These are phyloP conservation scores for Pseudopipra pipra DNA, from an alignment of 2,113 vertebrate species.

Conservation along the genomic window DNA sequence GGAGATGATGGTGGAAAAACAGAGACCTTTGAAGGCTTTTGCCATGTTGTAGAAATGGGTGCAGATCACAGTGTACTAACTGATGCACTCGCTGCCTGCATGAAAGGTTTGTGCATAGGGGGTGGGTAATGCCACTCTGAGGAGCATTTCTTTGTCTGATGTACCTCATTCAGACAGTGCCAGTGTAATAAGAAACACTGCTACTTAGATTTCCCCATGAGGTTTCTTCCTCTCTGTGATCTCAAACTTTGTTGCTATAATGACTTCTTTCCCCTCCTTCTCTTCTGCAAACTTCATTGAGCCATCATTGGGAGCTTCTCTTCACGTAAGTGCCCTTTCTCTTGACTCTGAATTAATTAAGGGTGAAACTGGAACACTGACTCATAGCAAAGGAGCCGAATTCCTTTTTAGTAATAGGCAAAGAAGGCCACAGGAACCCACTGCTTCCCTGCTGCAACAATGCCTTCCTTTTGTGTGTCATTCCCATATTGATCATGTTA, in stretches of 20 bases:
- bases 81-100: neutral
- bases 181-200: neutral
- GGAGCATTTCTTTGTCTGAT: accelerated
- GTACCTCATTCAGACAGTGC: neutral
- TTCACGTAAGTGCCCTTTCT: neutral
- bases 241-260: neutral
- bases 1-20: neutral
- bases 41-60: neutral
- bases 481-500: neutral
- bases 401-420: conserved; percentile 25
- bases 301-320: neutral
- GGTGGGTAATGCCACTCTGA: neutral
- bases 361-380: conserved; percentile 49
- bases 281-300: neutral
- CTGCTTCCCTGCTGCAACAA: neutral
- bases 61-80: neutral
- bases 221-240: neutral
- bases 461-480: neutral
- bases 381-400: conserved; percentile 15
- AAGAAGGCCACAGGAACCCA: neutral
- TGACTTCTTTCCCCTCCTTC: neutral
- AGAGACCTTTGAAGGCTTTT: neutral
- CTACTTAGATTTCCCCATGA: neutral
- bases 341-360: conserved; percentile 18
- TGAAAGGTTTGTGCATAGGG: accelerated